Conservation (phyloP, 2,797 vertebrate species). For the Neosalanx taihuensis region DNA sequence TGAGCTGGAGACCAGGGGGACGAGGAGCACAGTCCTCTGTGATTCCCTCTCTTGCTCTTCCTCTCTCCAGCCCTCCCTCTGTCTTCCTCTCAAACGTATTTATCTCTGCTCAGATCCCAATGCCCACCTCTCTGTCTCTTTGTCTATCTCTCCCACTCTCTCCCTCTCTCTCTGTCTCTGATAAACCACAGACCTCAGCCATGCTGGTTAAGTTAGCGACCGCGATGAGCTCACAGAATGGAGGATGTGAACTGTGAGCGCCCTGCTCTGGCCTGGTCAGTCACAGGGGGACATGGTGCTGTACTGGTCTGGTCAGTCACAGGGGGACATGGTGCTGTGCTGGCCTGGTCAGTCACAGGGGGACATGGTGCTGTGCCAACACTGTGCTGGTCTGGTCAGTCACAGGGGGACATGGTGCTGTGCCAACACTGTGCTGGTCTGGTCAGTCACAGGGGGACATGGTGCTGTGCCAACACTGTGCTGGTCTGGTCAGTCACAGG, state of each 20-base stretch:
- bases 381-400: too few relatives aligned
- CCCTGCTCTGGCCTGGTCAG: not conserved
- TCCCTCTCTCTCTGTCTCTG: not conserved
- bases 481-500: too few relatives aligned
- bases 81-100: not conserved
- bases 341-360: too few relatives aligned
- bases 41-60: not conserved
- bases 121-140: not conserved
- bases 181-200: slow-evolving; percentile 43
- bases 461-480: too few relatives aligned
- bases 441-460: too few relatives aligned
- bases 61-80: not conserved
- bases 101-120: too few relatives aligned
- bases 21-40: not conserved
- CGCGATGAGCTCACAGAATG: slow-evolving; percentile 46
- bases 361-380: too few relatives aligned
- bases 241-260: slow-evolving; percentile 19
- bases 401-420: too few relatives aligned
- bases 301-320: too few relatives aligned
- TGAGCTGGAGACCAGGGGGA: not conserved
- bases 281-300: not conserved
- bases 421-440: too few relatives aligned
- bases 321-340: too few relatives aligned
- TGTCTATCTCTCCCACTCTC: too few relatives aligned
- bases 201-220: slow-evolving; percentile 25